These are phyloP conservation scores for Drosophila sechellia DNA, from an alignment of 1,140 invertebrate species.

Conservation along the genomic window DNA sequence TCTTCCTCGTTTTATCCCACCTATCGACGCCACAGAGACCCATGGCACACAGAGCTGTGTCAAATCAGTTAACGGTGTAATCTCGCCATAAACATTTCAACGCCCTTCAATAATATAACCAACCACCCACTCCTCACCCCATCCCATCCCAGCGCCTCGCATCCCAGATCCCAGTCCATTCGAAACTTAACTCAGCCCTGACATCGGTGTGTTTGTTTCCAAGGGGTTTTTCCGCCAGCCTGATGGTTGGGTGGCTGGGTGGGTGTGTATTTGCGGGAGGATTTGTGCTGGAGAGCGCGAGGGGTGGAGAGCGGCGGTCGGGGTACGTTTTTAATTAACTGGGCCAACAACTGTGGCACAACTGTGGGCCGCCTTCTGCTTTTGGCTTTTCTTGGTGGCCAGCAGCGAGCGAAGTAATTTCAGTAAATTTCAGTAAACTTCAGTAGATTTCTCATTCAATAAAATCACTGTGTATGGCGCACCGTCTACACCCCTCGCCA, in stretches of 20 bases:
- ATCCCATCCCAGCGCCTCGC: too few species aligned
- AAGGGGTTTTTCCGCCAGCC: background rate
- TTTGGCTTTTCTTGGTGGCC: conserved; percentile 26
- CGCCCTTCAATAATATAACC: conserved; percentile 34
- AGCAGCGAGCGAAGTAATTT: conserved; percentile 28
- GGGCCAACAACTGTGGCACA: conserved; percentile 67
- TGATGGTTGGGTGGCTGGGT: background rate
- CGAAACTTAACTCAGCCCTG: conserved; percentile 14
- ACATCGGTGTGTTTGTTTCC: conserved; percentile 15
- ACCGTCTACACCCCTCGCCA: background rate
- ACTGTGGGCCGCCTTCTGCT: conserved; percentile 9
- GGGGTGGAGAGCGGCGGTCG: background rate
- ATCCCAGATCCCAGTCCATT: background rate
- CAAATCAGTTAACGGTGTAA: conserved; percentile 45
- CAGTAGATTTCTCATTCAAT: conserved; percentile 80
- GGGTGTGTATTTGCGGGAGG: background rate
- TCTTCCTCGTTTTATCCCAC: conserved; percentile 17
- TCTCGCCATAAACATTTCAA: conserved; percentile 53
- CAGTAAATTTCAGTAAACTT: conserved; percentile 53
- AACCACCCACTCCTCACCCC: too few species aligned
- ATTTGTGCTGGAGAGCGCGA: background rate
- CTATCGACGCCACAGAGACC: conserved; percentile 8
- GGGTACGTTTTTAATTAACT: conserved; percentile 69
- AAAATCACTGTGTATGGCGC: conserved; percentile 40
- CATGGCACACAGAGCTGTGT: conserved; percentile 21